A percentile compares a stretch with the other conserved stretches of the same genome.
Evolutionary conservation across 2,113 vertebrate species (phyloP).

Genomic region (Scartelaos histophorus): DNA sequence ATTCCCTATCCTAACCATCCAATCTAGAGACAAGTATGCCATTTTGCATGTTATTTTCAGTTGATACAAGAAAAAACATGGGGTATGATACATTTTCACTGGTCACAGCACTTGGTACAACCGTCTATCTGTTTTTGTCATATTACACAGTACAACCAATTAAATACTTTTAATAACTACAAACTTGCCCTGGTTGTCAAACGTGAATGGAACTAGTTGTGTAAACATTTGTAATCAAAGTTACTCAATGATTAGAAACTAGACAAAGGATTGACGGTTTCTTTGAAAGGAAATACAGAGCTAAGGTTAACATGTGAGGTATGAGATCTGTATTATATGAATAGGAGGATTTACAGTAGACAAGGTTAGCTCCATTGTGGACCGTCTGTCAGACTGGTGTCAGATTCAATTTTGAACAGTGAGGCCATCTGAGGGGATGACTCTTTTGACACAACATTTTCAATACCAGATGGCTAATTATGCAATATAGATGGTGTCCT

Average conservation of each 20-base stretch:
- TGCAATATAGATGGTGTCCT: background rate
- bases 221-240: background rate
- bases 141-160: too few relatives aligned
- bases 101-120: too few relatives aligned
- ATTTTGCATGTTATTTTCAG: too few relatives aligned
- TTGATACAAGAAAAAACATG: too few relatives aligned
- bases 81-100: too few relatives aligned
- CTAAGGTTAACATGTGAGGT: background rate
- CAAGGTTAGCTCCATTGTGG: background rate
- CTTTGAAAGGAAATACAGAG: background rate
- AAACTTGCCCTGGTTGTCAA: background rate
- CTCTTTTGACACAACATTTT: background rate
- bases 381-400: background rate
- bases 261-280: background rate
- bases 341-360: background rate
- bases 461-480: conserved; percentile 2
- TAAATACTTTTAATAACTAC: background rate
- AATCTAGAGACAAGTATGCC: background rate
- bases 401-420: background rate
- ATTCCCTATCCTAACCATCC: background rate
- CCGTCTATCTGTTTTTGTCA: too few relatives aligned
- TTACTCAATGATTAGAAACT: background rate
- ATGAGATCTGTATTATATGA: background rate
- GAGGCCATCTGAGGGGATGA: background rate
- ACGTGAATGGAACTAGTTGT: background rate